Conservation (phyloP, 2,113 vertebrate genomes). For the Delphinapterus leucas region DNA sequence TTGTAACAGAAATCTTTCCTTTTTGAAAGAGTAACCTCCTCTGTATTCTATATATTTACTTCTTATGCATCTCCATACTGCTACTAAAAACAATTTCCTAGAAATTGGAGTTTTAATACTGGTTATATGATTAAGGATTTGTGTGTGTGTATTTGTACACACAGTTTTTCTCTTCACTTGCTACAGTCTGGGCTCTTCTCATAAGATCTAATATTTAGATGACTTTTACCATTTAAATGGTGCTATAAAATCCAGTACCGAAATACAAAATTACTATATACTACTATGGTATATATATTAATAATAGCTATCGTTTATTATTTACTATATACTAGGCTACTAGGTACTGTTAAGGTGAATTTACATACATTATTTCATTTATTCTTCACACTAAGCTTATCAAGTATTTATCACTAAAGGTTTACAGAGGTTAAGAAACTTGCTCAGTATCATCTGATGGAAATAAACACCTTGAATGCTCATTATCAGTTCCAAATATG, state of each 20-base stretch:
- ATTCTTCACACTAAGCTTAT: slow-evolving; percentile 5
- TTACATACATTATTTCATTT: background rate
- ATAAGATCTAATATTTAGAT: background rate
- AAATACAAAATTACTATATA: background rate
- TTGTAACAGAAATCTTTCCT: background rate
- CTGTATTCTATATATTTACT: background rate
- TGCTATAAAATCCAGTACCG: background rate
- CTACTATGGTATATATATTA: background rate
- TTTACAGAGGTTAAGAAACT: slow-evolving; percentile 26
- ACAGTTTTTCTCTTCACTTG: background rate
- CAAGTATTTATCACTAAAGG: background rate
- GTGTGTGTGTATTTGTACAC: background rate
- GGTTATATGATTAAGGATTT: background rate
- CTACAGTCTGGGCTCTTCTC: background rate
- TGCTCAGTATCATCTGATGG: background rate
- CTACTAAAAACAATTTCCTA: background rate
- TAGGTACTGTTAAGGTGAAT: background rate
- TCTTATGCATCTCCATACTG: background rate
- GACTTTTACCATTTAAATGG: background rate
- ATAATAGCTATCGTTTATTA: background rate
- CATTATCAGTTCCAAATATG: background rate
- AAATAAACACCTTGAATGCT: slow-evolving; percentile 33
- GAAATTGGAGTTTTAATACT: background rate
- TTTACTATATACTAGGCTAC: background rate
- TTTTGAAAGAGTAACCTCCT: background rate